Percentiles rank a stretch among this genome's conserved stretches.
Conservation (phyloP, 2,888 invertebrate species). For the Chrysolina americana region DNA sequence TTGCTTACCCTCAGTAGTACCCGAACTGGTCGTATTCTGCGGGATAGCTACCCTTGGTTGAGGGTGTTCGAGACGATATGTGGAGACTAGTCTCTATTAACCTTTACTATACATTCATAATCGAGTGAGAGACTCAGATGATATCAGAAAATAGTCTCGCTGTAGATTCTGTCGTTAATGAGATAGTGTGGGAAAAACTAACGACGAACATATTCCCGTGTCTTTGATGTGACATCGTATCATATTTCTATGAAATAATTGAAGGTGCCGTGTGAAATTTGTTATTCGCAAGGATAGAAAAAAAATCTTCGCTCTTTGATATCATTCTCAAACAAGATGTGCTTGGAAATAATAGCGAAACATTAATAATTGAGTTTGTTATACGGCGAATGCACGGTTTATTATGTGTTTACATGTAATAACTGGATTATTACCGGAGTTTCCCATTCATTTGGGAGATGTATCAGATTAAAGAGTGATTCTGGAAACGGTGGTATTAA, state of each 20-base stretch:
- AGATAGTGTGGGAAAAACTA: too few species aligned
- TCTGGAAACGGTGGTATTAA: background rate
- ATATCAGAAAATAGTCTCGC: too few species aligned
- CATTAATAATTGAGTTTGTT: conserved; percentile 14
- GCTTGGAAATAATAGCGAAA: conserved; percentile 5
- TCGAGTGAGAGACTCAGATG: too few species aligned
- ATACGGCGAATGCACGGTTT: conserved; percentile 12
- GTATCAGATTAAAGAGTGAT: conserved; percentile 14
- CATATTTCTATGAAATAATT: background rate
- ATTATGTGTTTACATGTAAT: conserved; percentile 18
- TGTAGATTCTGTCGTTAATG: too few species aligned
- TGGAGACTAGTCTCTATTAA: too few species aligned
- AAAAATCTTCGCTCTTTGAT: background rate
- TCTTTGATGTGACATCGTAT: too few species aligned
- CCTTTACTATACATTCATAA: too few species aligned
- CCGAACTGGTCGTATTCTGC: too few species aligned
- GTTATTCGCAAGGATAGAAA: background rate
- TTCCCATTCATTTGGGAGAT: conserved; percentile 12
- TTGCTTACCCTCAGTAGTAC: too few species aligned
- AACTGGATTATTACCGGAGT: conserved; percentile 7
- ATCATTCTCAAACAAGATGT: background rate
- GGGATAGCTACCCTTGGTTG: too few species aligned
- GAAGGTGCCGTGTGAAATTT: background rate
- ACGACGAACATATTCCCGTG: too few species aligned
- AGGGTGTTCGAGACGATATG: too few species aligned